Conservation (phyloP, 2,113 vertebrate genomes). For the Anoura caudifer region DNA sequence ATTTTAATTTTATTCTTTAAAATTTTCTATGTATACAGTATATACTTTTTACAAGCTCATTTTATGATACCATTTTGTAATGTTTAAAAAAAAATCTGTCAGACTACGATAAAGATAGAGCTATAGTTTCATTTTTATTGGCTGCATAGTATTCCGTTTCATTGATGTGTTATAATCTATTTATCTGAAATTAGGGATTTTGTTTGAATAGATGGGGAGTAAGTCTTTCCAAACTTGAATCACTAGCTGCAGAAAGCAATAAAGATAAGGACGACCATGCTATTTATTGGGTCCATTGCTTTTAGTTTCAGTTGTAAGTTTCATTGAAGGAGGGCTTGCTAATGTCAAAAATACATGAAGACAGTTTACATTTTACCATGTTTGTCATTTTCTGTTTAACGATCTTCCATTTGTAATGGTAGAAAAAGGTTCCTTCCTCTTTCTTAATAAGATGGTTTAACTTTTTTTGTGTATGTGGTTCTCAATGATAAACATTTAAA, state of each 20-base stretch:
- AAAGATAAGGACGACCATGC: neutral
- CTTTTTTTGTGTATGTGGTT: conserved; percentile 19
- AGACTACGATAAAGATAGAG: neutral
- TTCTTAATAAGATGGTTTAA: neutral
- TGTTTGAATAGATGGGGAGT: neutral
- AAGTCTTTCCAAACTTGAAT: neutral
- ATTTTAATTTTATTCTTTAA: conserved; percentile 27
- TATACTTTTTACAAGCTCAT: neutral
- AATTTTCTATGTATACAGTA: neutral
- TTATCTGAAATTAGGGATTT: conserved; percentile 20
- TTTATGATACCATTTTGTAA: neutral
- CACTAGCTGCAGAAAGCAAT: neutral
- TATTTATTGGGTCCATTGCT: neutral
- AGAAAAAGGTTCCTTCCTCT: neutral
- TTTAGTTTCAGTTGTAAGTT: conserved; percentile 1
- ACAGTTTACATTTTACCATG: neutral
- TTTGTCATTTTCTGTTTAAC: neutral
- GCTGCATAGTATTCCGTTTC: neutral
- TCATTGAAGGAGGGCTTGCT: neutral
- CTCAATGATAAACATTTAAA: neutral
- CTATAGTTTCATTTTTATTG: neutral
- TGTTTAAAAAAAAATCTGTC: neutral
- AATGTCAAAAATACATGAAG: neutral
- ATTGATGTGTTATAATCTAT: neutral
- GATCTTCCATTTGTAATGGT: neutral